Percentiles rank a stretch among this genome's conserved stretches.
Conservation (phyloP, 2,113 vertebrate species). For the Laticauda laticaudata region DNA sequence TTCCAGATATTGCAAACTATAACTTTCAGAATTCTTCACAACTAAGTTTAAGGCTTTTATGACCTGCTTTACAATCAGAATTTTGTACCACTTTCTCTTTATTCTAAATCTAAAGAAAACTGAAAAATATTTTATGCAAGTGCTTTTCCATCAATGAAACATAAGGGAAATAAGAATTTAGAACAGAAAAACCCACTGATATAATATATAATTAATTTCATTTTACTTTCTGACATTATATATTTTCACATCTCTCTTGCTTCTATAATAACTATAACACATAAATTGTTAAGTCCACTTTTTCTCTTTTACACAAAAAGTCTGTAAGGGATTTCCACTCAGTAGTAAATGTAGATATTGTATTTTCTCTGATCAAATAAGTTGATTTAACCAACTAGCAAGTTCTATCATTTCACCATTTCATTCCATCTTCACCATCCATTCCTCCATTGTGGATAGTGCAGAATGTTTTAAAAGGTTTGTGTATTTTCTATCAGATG, state of each 20-base stretch:
- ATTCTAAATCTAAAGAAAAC: not conserved
- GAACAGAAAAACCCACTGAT: not conserved
- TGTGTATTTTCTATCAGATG: not conserved
- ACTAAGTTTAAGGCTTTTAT: not conserved
- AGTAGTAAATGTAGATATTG: not conserved
- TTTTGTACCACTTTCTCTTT: not conserved
- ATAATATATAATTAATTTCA: not conserved
- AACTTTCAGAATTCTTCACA: not conserved
- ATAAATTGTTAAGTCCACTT: not conserved
- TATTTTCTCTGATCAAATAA: not conserved
- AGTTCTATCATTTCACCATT: not conserved
- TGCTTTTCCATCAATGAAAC: not conserved
- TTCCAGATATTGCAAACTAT: not conserved
- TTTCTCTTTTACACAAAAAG: not conserved
- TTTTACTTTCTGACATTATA: not conserved
- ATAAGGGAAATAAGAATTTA: not conserved
- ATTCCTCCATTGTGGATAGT: not conserved
- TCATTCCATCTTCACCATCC: not conserved
- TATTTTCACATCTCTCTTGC: not conserved
- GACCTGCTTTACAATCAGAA: not conserved
- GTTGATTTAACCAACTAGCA: not conserved
- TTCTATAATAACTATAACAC: not conserved
- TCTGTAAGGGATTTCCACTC: not conserved
- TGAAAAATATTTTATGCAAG: not conserved
- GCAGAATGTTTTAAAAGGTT: not conserved